Base-by-base conservation (phyloP, 2,888 invertebrate genomes). In the Metallyticus violacea region DNA sequence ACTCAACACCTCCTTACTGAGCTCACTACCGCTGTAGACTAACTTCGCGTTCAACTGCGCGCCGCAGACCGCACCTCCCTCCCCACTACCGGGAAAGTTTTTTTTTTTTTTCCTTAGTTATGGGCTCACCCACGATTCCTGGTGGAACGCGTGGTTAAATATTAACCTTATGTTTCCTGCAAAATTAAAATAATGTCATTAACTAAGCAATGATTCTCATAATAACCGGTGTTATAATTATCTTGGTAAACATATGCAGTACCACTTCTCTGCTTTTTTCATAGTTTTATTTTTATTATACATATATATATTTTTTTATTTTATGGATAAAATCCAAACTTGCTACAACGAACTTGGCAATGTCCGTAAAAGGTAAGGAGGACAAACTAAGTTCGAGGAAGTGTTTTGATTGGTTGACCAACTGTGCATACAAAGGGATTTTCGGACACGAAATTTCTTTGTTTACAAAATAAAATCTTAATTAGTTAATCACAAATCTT, bases 351-450 rank as follows among this genome's bases (percentile, higher is more conserved):
- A 77, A 83, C 30, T 83, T 77, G 25, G 87, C 86, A 87, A 88
- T 86, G 84, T 85, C 88, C 88, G 86, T 88, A 88, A 85, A 88
- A 83, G 88, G 88, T 85, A 88, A 86, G 85, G 85, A 85, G 86
- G 88, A 83, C 88, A 86, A 83, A 15, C 77, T 6, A 77, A 26
- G 77, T 83, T 81, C 78, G 83, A 86, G 77, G 79, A 62, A 25
- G 26, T 27, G 62, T 30, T 28, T 26, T 84, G 84, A 87, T 87
- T 87, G 87, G 87, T 86, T 27, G 79, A 81, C 40, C 40, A 22
- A 0, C 9, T 2, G 40, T 62, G 40, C 40, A 62, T 4, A 62
- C 2, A 62, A 62, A 15, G 40, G 40, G 40, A 62, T 62, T 62
- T 6, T 62, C 40, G 40, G 40, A 62, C 2, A 1, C 0, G 40